Base-by-base conservation (phyloP, 1,140 invertebrate genomes). In the Zaprionus tsacasi region DNA sequence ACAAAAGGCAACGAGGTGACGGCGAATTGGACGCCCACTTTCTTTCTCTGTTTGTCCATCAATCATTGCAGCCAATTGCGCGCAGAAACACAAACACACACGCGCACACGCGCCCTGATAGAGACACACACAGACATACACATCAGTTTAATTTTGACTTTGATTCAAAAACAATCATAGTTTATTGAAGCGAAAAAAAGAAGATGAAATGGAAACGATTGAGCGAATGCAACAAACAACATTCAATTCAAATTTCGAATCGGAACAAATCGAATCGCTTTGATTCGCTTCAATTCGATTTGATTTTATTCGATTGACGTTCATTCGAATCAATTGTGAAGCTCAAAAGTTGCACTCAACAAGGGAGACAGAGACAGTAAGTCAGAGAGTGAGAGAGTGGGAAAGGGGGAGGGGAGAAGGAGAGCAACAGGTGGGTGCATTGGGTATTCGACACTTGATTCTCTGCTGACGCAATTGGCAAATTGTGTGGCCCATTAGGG, bases 11-110 rank as follows among this genome's bases (percentile, higher is more conserved):
- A 10, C 15, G 8, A 64, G 70, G 50, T 54, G 59, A 58, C 21
- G 54, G 61, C 50, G 60, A 38, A 54, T 61, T 70, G 66, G 17
- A 55, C 40, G 67, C 10, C 35, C 40, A 64, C 59, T 70, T 64
- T 70, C 72, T 40, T 64, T 70, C 72, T 40, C 72, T 70, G 59
- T 70, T 64, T 70, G 33, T 54, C 43, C 72, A 70, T 75, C 72
- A 75, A 75, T 75, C 67, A 75, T 70, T 61, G 60, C 57, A 58
- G 50, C 43, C 40, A 75, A 70, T 58, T 75, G 40, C 54, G 33
- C 48, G 35, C 54, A 68, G 3, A 60, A 11, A 58, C n/a, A 66
- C 27, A 71, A 12, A 65, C 35, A 33, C 13, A 57, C 21, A 30
- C 13, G 15, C 1, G 15, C 13, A 43, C 13, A 43, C 25, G 38